A percentile compares a stretch with the other conserved stretches of the same genome.
These are phyloP conservation scores for Venusia cambrica DNA, from an alignment of 2,888 invertebrate genomes.

Conservation along the genomic window DNA sequence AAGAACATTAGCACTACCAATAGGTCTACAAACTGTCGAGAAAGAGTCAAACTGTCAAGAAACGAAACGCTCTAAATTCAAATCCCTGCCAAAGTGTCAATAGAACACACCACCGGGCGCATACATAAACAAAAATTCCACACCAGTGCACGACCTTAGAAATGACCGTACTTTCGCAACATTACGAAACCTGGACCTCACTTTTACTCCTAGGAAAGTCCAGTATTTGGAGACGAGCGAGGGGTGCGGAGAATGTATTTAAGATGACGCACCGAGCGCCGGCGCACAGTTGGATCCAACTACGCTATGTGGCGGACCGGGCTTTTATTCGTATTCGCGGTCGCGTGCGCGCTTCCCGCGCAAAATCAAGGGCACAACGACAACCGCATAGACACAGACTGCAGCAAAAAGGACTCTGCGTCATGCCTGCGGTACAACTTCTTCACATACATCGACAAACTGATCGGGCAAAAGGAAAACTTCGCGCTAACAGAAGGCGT, in stretches of 20 bases:
- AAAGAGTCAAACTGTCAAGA: no score
- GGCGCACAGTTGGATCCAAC: conserved; percentile 61
- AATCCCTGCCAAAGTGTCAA: conserved; percentile 18
- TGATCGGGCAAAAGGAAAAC: conserved; percentile 89
- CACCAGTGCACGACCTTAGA: conserved; percentile 52
- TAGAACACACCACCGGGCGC: conserved; percentile 14
- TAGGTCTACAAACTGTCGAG: no score
- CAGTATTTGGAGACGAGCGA: conserved; percentile 56
- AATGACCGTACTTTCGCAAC: conserved; percentile 61
- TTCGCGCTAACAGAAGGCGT: conserved; percentile 91
- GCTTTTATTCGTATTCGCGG: conserved; percentile 60
- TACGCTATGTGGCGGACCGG: conserved; percentile 68
- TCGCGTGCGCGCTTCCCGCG: conserved; percentile 85
- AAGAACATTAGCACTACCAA: no score
- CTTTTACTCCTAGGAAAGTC: conserved; percentile 78
- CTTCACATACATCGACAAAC: conserved; percentile 92
- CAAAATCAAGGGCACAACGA: conserved; percentile 88
- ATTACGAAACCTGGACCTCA: conserved; percentile 73
- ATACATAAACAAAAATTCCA: conserved; percentile 20
- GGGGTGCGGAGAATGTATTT: conserved; percentile 66
- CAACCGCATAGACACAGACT: conserved; percentile 89
- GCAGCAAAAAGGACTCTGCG: conserved; percentile 90
- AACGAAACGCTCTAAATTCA: neutral
- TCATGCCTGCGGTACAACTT: conserved; percentile 93
- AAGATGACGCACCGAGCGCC: conserved; percentile 51